Evolutionary conservation across 2,888 invertebrate species (phyloP), one percentile per base, ranked within the genome.

Genomic region (Omphaloscelis lunosa): DNA sequence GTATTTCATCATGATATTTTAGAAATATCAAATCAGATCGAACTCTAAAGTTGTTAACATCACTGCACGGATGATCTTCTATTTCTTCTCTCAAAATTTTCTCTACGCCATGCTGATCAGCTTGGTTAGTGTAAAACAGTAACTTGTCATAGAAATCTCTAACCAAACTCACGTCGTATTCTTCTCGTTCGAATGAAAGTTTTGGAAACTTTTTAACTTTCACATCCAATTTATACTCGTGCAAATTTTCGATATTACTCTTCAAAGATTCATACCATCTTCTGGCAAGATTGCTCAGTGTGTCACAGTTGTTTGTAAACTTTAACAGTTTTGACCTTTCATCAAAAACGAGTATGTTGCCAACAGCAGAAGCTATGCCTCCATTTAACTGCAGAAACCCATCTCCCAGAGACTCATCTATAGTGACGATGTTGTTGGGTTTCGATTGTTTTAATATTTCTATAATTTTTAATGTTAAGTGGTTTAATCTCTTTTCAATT

Each of bases 91-190:
- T 51, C 23, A 51, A 23, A 23, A 51, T 51, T 51, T 51, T 3
- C 51, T 20, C 20, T 9, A 51, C 51, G 51, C 51, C 23, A 23
- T 51, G 2, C 8, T 51, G 51, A 51, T 51, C 51, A 51, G 23
- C 51, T 51, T 51, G 51, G 51, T 51, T 51, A 51, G 51, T 51
- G 20, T 51, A 51, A 51, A 51, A 82, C 11, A 86, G 72, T 70
- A 86, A 63, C 27, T 74, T 81, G 5, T 72, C 59, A 34, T 85
- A 78, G 59, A 86, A 80, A 23, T 74, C 75, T 65, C 63, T 80
- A 0, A 74, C 77, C 9, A 83, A 67, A 51, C 20, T 51, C 23
- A 51, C 51, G 51, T 51, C 51, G 3, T 51, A 51, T 51, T 51
- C 51, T 51, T 9, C 23, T 51, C 2, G 23, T 23, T 51, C 51